phyloP scores from a whole-genome alignment of 2,888 invertebrate genomes.

The Molanna angustata region DNA sequence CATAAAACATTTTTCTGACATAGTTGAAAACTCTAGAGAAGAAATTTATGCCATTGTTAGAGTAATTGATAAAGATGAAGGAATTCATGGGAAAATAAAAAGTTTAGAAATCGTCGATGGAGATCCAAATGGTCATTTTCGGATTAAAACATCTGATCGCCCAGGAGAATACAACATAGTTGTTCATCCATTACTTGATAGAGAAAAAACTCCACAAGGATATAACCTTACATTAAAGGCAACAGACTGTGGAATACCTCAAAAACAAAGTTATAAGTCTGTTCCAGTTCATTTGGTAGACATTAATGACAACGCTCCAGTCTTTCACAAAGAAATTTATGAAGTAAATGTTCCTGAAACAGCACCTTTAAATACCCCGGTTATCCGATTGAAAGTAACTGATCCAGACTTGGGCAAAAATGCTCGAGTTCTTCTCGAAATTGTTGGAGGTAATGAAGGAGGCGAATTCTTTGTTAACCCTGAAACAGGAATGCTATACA shows the following conservation, averaged over 20 bases:
- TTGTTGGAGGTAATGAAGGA: constrained; percentile 89
- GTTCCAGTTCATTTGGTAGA: constrained; percentile 82
- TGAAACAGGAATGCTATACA: constrained; percentile 86
- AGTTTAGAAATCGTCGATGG: constrained; percentile 83
- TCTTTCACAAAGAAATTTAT: constrained; percentile 83
- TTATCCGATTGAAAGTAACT: constrained; percentile 81
- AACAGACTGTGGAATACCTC: constrained; percentile 77
- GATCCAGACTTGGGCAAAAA: constrained; percentile 83
- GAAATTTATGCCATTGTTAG: constrained; percentile 88
- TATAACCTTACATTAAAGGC: constrained; percentile 88
- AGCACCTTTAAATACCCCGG: constrained; percentile 83
- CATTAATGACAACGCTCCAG: constrained; percentile 81
- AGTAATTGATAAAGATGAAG: constrained; percentile 79
- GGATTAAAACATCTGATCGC: constrained; percentile 61
- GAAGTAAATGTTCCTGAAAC: constrained; percentile 86
- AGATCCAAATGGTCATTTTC: constrained; percentile 86
- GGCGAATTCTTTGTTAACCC: constrained; percentile 85
- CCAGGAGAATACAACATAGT: constrained; percentile 76
- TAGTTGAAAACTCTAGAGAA: constrained; percentile 76
- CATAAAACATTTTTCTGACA: constrained; percentile 74
- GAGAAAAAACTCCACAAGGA: constrained; percentile 72
- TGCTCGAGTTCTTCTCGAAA: constrained; percentile 80
- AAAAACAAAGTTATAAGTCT: constrained; percentile 73
- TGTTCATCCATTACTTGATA: constrained; percentile 71
- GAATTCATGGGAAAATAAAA: constrained; percentile 80